Conservation (phyloP, 2,113 vertebrate genomes). For the Rhinichthys klamathensis region DNA sequence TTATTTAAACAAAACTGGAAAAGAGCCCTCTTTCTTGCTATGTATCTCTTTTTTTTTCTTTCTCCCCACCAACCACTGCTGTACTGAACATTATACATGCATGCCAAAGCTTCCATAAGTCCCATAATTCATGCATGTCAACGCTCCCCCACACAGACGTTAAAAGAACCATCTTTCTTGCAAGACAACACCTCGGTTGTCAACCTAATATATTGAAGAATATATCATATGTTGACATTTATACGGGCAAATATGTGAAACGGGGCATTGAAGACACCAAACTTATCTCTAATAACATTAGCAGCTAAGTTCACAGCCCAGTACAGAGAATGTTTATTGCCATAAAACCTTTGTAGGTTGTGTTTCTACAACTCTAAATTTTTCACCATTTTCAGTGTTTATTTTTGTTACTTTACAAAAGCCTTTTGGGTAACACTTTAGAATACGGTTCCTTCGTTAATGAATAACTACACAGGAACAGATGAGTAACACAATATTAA, state of each 20-base stretch:
- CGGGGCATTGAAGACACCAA: conserved; percentile 66
- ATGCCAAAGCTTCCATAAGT: conserved; percentile 29
- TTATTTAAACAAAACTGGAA: conserved; percentile 62
- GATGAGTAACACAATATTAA: too few relatives aligned
- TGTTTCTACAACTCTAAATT: neutral
- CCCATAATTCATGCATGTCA: neutral
- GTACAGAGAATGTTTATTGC: neutral
- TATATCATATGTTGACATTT: conserved; percentile 37
- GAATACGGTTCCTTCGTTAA: too few relatives aligned
- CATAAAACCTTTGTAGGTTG: neutral
- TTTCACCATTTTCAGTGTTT: neutral
- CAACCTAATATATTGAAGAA: conserved; percentile 30
- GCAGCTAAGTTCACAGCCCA: neutral
- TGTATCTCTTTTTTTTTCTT: conserved; percentile 4
- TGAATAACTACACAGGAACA: too few relatives aligned
- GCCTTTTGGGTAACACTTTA: too few relatives aligned
- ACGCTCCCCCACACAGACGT: neutral
- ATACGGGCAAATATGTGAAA: conserved; percentile 3
- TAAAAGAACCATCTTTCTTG: conserved; percentile 14
- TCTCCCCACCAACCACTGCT: neutral
- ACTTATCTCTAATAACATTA: neutral
- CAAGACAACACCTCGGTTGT: conserved; percentile 7
- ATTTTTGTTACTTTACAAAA: neutral
- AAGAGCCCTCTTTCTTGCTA: conserved; percentile 37
- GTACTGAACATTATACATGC: conserved; percentile 16